Conservation (phyloP, 2,888 invertebrate genomes). For the Scaptodrosophila latifasciaeformis region DNA sequence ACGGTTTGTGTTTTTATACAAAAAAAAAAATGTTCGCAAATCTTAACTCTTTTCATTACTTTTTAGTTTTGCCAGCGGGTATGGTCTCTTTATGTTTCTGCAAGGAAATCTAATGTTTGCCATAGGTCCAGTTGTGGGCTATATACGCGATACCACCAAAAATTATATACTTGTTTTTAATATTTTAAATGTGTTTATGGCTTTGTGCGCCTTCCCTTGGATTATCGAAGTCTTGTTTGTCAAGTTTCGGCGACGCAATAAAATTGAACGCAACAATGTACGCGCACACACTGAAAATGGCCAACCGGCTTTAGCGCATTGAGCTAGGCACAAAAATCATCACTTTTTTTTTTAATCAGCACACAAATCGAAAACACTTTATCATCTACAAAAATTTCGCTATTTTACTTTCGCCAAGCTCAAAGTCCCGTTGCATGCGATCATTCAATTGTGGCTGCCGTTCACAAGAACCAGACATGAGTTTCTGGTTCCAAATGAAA, state of each 20-base stretch:
- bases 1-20: conserved; percentile 55
- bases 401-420: too few species aligned
- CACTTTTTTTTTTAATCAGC: too few species aligned
- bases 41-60: background rate
- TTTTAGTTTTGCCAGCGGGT: conserved; percentile 81
- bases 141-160: conserved; percentile 78
- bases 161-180: conserved; percentile 82
- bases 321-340: too few species aligned
- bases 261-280: conserved; percentile 47
- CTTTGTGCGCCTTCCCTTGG: conserved; percentile 83
- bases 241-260: conserved; percentile 59
- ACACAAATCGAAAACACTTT: too few species aligned
- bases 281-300: background rate
- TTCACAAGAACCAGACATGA: too few species aligned
- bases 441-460: too few species aligned
- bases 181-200: conserved; percentile 80
- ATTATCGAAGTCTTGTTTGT: conserved; percentile 77
- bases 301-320: conserved; percentile 11
- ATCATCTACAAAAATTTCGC: too few species aligned
- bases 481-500: too few species aligned
- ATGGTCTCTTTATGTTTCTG: conserved; percentile 83
- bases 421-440: too few species aligned
- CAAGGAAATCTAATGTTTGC: conserved; percentile 81
- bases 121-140: conserved; percentile 83
- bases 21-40: background rate